Evolutionary conservation across 2,888 invertebrate species (phyloP).

Genomic region (Apeira syringaria): DNA sequence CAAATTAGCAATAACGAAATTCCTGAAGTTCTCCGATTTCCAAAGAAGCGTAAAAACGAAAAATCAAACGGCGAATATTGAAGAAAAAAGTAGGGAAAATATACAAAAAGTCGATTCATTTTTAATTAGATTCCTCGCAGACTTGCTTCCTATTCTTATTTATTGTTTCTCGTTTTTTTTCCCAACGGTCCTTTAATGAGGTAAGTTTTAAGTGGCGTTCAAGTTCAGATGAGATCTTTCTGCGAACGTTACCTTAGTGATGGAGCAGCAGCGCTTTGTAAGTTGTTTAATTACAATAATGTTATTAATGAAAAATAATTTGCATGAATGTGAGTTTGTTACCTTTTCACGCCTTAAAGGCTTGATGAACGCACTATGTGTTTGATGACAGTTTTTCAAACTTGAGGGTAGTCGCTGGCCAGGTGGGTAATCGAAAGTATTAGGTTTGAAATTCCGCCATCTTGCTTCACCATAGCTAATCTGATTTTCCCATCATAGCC

Average conservation of each 20-base stretch:
- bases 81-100: conserved; percentile 29
- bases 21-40: conserved; percentile 34
- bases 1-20: conserved; percentile 29
- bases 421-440: no score
- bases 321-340: no score
- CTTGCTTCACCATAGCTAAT: no score
- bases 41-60: conserved; percentile 21
- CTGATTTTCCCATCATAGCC: no score
- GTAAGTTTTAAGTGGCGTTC: conserved; percentile 50
- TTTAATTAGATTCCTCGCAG: conserved; percentile 62
- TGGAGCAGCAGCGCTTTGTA: no score
- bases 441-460: no score
- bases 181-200: conserved; percentile 60
- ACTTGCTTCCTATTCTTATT: conserved; percentile 43
- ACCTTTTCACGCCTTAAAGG: no score
- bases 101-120: conserved; percentile 46
- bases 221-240: conserved; percentile 36
- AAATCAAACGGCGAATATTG: conserved; percentile 33
- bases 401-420: no score
- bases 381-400: no score
- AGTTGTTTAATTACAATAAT: no score
- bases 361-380: no score
- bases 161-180: conserved; percentile 47
- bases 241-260: background rate
- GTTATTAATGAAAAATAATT: no score